Percentiles rank a stretch among this genome's conserved stretches.
phyloP scores from a whole-genome alignment of 1,140 invertebrate species.

The Mactra quadrangularis region DNA sequence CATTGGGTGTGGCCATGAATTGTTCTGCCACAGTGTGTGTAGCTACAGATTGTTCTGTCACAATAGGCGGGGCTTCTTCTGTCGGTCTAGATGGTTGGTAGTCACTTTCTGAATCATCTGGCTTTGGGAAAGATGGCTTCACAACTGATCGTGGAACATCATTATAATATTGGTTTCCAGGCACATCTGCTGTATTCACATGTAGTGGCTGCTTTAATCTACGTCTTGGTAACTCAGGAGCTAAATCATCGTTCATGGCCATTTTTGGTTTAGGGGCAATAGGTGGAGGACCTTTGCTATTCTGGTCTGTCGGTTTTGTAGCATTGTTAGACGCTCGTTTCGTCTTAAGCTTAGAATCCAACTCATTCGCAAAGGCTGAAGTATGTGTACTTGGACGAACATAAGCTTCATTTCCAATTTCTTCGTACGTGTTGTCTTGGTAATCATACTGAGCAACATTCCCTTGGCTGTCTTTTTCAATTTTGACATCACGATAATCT shows the following conservation, averaged over 20 bases:
- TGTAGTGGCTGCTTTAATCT: no score
- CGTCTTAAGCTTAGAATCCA: background rate
- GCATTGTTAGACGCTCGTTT: background rate
- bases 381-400: background rate
- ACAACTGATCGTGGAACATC: no score
- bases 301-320: background rate
- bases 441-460: background rate
- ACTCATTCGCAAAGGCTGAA: background rate
- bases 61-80: no score
- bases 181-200: no score
- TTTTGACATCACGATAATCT: background rate
- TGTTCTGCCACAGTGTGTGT: no score
- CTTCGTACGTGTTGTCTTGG: background rate
- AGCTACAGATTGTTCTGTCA: background rate
- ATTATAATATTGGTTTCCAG: no score
- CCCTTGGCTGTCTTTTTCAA: background rate
- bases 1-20: no score
- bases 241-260: no score
- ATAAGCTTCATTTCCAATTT: constrained; percentile 2
- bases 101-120: background rate
- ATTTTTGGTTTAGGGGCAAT: constrained; percentile 18
- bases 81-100: background rate
- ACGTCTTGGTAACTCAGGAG: no score
- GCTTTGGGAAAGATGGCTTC: no score
- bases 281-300: background rate